These are phyloP conservation scores for Thaleichthys pacificus DNA, from an alignment of 2,797 vertebrate genomes.

Conservation along the genomic window DNA sequence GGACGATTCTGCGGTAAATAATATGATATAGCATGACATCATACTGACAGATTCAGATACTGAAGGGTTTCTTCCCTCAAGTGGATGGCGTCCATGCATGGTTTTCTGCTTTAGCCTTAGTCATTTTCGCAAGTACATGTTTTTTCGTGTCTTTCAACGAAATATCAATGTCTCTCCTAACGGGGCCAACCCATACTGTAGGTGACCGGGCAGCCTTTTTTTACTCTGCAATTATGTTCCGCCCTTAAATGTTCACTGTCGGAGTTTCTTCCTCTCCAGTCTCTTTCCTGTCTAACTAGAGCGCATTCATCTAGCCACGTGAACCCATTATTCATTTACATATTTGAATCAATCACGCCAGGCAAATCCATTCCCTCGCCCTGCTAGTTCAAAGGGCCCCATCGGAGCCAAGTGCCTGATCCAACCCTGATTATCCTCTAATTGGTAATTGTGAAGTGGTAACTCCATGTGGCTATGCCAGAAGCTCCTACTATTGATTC, in stretches of 20 bases:
- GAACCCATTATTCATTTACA: conserved; percentile 22
- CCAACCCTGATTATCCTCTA: conserved; percentile 56
- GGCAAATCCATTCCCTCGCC: conserved; percentile 34
- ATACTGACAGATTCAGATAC: neutral
- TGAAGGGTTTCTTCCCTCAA: neutral
- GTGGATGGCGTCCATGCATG: too few species aligned
- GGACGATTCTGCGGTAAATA: neutral
- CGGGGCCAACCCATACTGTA: neutral
- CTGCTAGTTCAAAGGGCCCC: conserved; percentile 48
- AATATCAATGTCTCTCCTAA: too few species aligned
- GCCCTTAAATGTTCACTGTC: too few species aligned
- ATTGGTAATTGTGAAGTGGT: conserved; percentile 57
- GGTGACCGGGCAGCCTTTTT: too few species aligned
- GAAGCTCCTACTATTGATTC: conserved; percentile 44
- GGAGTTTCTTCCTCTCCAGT: too few species aligned
- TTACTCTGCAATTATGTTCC: too few species aligned
- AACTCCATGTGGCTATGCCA: conserved; percentile 32
- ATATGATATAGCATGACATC: too few species aligned
- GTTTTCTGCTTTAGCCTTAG: too few species aligned
- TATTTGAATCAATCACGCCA: conserved; percentile 43
- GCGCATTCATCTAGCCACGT: neutral
- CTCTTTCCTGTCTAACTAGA: neutral
- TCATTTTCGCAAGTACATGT: neutral
- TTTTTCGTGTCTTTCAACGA: neutral
- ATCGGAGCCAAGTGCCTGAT: conserved; percentile 50